Evolutionary conservation across 1,140 invertebrate species (phyloP), one percentile per base, ranked within the genome.

Genomic region (Drosophila tropicalis): DNA sequence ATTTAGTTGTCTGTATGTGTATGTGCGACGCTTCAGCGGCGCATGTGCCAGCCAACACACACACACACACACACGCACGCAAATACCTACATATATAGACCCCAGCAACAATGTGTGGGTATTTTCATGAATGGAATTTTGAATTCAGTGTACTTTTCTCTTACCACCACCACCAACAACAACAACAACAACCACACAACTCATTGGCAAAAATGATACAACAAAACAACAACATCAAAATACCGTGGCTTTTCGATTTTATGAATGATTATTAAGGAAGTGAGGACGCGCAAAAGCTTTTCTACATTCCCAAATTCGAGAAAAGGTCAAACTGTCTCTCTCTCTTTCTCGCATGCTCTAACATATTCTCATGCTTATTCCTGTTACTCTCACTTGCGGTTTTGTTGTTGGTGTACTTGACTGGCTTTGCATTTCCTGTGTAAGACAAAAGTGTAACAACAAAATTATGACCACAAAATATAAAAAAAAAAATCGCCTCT

Each of bases 61-160:
- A 62, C 62, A 51, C 40, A 70, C 62, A 62, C 19, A 66, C 67
- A 68, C 67, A 12, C 36, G 3, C 36, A 39, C 36, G 36, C 19
- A 66, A 51, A 51, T 22, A 22, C 44, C 15, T 47, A 22, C 12
- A 47, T 15, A 47, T 9, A 47, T 9, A 51, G 17, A 51, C 9
- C 44, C 70, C 80, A 73, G 67, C 72, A 87, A 78, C 83, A 76
- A 80, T 86, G 89, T 91, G 81, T 91, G 86, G 90, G 76, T 87
- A 81, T 79, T 83, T 90, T 91, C 86, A 91, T 91, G 90, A 91
- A 91, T 91, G 90, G 86, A 87, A 90, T 90, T 76, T 76, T 90
- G 87, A 73, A 89, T 87, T 89, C 84, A 76, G 77, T 87, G 84
- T 87, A 89, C 84, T 81, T 87, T 87, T 87, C 84, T 87, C 84